Percentiles rank a stretch among this genome's conserved stretches.
Conservation (phyloP, 1,140 invertebrate genomes). For the Rhopalosiphum maidis region DNA sequence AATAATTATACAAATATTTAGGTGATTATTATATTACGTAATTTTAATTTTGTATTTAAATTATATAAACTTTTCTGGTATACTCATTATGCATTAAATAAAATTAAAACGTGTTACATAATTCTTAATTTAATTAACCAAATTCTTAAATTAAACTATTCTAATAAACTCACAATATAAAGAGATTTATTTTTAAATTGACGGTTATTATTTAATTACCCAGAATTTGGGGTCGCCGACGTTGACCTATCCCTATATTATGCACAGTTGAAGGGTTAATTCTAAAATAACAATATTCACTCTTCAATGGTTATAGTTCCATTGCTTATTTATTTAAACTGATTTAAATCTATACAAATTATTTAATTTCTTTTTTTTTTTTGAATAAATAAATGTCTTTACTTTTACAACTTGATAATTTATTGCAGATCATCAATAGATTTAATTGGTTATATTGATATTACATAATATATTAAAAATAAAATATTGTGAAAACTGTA, state of each 20-base stretch:
- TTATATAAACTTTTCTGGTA: neutral
- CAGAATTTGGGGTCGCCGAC: neutral
- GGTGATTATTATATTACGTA: neutral
- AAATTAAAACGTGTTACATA: neutral
- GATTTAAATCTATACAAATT: neutral
- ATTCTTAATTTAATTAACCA: neutral
- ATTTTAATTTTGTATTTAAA: neutral
- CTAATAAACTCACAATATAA: neutral
- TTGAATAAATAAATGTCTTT: neutral
- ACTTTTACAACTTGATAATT: neutral
- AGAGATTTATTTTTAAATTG: neutral
- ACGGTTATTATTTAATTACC: neutral
- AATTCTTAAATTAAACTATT: neutral
- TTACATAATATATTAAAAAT: neutral
- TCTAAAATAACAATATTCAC: neutral
- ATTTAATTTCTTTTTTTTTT: too few species aligned
- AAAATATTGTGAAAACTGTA: neutral
- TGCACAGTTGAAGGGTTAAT: neutral
- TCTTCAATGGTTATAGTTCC: neutral
- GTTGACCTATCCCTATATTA: neutral
- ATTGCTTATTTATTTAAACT: neutral
- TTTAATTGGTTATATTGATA: neutral
- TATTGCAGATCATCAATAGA: neutral
- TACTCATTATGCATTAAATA: neutral
- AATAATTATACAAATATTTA: neutral